A percentile compares a stretch with the other conserved stretches of the same genome.
Evolutionary conservation across 2,888 invertebrate genomes (phyloP).

Genomic region (Lasioglossum zephyrum): DNA sequence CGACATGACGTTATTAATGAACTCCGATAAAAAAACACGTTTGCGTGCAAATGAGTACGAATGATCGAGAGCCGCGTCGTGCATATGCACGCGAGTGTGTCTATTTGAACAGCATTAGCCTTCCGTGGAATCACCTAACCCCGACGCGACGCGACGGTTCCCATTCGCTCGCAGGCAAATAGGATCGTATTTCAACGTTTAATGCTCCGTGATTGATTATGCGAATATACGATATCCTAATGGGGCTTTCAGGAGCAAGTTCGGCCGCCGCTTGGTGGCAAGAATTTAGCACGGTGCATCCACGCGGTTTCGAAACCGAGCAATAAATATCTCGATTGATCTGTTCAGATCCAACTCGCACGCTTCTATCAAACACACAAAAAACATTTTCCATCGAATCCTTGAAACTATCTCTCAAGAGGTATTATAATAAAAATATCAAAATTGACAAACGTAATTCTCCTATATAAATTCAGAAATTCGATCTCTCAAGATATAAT

Average conservation of each 20-base stretch:
- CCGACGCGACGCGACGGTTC: conserved; percentile 12
- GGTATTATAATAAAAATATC: background rate
- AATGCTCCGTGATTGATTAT: conserved; percentile 79
- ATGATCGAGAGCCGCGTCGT: conserved; percentile 45
- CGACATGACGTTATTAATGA: conserved; percentile 57
- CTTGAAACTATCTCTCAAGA: background rate
- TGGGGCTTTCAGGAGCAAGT: conserved; percentile 65
- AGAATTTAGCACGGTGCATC: conserved; percentile 44
- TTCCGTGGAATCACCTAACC: conserved; percentile 33
- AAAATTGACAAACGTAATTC: background rate
- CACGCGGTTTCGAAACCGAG: background rate
- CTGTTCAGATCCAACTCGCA: background rate
- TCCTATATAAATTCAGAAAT: background rate
- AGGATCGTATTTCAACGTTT: conserved; percentile 79
- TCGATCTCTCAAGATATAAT: background rate
- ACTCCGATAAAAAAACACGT: background rate
- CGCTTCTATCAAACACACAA: background rate
- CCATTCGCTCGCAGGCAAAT: conserved; percentile 72
- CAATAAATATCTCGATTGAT: background rate
- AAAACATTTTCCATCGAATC: background rate
- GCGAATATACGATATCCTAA: conserved; percentile 75
- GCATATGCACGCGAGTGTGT: conserved; percentile 59
- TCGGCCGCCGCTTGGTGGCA: background rate
- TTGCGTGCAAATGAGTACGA: conserved; percentile 36
- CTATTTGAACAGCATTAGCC: conserved; percentile 61